A percentile compares a stretch with the other conserved stretches of the same genome.
phyloP scores from a whole-genome alignment of 2,797 vertebrate species.

The Malacoraja senta region DNA sequence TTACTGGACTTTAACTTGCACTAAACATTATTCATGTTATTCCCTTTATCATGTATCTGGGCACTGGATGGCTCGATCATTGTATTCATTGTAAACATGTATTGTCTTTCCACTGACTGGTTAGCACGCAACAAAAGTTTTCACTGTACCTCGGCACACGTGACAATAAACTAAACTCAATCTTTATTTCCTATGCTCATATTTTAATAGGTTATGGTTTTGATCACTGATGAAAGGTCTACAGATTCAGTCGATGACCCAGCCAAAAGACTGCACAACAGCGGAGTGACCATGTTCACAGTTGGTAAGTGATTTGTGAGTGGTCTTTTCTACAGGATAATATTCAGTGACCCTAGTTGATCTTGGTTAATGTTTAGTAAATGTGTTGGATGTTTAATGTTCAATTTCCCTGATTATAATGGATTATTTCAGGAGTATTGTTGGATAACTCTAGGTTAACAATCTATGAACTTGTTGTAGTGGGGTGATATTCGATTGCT shows the following conservation, averaged over 20 bases:
- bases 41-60: no score
- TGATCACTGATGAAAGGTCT: slow-evolving; percentile 72
- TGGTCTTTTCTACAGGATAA: not conserved
- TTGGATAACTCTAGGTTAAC: not conserved
- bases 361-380: not conserved
- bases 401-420: not conserved
- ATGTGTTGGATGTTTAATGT: not conserved
- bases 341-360: not conserved
- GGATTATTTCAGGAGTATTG: no score
- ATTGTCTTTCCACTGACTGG: no score
- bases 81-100: no score
- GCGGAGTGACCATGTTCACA: slow-evolving; percentile 74
- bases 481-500: not conserved
- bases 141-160: no score
- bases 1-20: no score
- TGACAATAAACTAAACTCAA: no score
- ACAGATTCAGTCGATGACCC: slow-evolving; percentile 59
- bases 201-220: slow-evolving; percentile 61
- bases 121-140: no score
- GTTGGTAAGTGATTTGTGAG: slow-evolving; percentile 61
- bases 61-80: no score
- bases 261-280: slow-evolving; percentile 58
- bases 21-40: no score
- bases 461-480: not conserved
- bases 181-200: not conserved